A percentile compares a stretch with the other conserved stretches of the same genome.
phyloP scores from a whole-genome alignment of 2,888 invertebrate species.

The Drosophila fungiperda region DNA sequence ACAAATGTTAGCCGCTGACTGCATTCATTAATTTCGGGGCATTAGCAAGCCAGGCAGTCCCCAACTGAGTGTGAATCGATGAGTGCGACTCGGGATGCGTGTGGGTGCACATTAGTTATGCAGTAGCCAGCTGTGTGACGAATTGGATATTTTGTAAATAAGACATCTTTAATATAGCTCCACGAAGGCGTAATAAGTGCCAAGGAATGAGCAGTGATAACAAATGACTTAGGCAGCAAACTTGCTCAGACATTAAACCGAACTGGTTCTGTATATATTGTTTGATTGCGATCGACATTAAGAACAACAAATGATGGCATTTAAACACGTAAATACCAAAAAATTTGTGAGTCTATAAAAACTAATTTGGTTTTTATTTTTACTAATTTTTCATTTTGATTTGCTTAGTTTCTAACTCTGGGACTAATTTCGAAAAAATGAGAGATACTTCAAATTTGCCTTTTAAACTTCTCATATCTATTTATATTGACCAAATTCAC shows the following conservation, averaged over 20 bases:
- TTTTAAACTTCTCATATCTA: conserved; percentile 9
- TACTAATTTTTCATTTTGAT: conserved; percentile 13
- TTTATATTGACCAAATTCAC: conserved; percentile 27
- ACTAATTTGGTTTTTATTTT: not conserved
- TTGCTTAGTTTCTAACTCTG: not conserved
- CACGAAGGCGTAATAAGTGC: conserved; percentile 15
- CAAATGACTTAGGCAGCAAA: conserved; percentile 56
- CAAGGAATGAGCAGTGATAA: conserved; percentile 7
- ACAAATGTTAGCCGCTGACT: conserved; percentile 73
- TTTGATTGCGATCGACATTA: conserved; percentile 9
- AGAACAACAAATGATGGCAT: conserved; percentile 1
- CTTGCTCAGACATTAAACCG: conserved; percentile 22
- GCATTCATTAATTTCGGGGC: conserved; percentile 75
- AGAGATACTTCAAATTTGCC: not conserved
- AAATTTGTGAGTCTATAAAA: not conserved
- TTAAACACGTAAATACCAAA: not conserved
- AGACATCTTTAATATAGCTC: conserved; percentile 42
- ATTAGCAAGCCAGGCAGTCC: conserved; percentile 37
- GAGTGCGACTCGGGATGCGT: conserved; percentile 38
- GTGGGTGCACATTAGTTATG: conserved; percentile 43
- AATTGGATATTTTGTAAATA: conserved; percentile 72
- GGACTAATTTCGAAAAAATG: not conserved
- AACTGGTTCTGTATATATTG: conserved; percentile 13
- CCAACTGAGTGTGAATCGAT: conserved; percentile 69
- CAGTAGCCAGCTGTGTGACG: conserved; percentile 73